phyloP scores from a whole-genome alignment of 2,888 invertebrate genomes.

The Diplazon laetatorius region DNA sequence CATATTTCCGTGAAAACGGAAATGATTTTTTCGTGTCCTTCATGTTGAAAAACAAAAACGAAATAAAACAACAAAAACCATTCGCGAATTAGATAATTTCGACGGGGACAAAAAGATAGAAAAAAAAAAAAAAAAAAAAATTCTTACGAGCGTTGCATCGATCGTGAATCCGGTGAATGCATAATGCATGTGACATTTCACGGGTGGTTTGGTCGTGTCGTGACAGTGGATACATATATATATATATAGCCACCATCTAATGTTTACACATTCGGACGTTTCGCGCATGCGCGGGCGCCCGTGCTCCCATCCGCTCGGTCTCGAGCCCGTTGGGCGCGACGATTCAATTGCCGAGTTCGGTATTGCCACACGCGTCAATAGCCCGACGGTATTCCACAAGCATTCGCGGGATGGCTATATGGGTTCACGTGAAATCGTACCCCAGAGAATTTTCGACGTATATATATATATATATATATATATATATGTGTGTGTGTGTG shows the following conservation, averaged over 20 bases:
- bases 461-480: no score
- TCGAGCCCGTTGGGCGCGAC: no score
- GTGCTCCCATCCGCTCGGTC: no score
- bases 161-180: background rate
- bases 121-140: no score
- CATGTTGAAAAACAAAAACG: background rate
- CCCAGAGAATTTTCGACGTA: conserved; percentile 74
- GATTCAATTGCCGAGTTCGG: background rate
- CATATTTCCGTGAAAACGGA: no score
- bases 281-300: no score
- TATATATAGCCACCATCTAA: no score
- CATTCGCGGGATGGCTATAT: conserved; percentile 43
- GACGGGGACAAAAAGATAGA: no score
- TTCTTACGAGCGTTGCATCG: background rate
- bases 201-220: background rate
- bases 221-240: no score
- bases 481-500: no score
- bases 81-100: background rate
- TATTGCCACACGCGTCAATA: conserved; percentile 9
- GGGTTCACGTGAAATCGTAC: conserved; percentile 70
- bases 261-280: background rate
- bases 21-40: background rate
- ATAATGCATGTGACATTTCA: background rate
- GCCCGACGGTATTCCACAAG: conserved; percentile 50
- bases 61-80: no score